Evolutionary conservation across 2,797 vertebrate species (phyloP).

Genomic region (Xyrichtys novacula): DNA sequence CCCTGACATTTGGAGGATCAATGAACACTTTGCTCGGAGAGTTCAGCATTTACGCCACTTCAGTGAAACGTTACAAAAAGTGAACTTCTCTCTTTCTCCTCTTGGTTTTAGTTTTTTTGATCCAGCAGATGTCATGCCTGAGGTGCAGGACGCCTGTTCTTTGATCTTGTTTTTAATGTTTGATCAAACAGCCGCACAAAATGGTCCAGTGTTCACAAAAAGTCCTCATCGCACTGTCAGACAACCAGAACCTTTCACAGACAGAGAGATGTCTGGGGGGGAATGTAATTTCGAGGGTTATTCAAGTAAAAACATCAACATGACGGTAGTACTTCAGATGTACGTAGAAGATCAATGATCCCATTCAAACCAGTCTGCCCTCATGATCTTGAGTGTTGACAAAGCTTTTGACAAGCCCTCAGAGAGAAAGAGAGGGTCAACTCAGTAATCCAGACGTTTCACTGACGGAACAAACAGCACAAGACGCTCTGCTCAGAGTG

Average conservation of each 20-base stretch:
- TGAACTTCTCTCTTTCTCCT: slow-evolving; percentile 21
- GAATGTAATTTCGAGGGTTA: slow-evolving; percentile 57
- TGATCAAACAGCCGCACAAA: neutral
- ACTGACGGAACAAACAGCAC: slow-evolving; percentile 21
- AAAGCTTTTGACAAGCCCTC: slow-evolving; percentile 38
- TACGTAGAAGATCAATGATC: slow-evolving; percentile 36
- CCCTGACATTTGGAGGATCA: slow-evolving; percentile 47
- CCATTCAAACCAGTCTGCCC: slow-evolving; percentile 56
- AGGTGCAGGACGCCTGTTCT: slow-evolving; percentile 52
- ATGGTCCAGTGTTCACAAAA: slow-evolving; percentile 27
- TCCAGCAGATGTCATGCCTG: slow-evolving; percentile 70
- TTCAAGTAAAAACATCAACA: slow-evolving; percentile 44
- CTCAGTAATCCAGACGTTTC: slow-evolving; percentile 34
- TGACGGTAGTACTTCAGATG: slow-evolving; percentile 45
- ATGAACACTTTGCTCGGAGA: slow-evolving; percentile 37
- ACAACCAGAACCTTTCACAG: slow-evolving; percentile 65
- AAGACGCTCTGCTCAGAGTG: slow-evolving; percentile 15
- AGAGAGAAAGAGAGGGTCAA: slow-evolving; percentile 19
- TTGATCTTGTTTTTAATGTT: slow-evolving; percentile 34
- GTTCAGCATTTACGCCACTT: slow-evolving; percentile 37
- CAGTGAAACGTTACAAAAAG: neutral
- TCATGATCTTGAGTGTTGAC: slow-evolving; percentile 56
- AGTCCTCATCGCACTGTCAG: slow-evolving; percentile 54
- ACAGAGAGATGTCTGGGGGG: slow-evolving; percentile 54
- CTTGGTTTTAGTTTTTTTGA: slow-evolving; percentile 46